Evolutionary conservation across 2,113 vertebrate species (phyloP).

Genomic region (Microtus ochrogaster): DNA sequence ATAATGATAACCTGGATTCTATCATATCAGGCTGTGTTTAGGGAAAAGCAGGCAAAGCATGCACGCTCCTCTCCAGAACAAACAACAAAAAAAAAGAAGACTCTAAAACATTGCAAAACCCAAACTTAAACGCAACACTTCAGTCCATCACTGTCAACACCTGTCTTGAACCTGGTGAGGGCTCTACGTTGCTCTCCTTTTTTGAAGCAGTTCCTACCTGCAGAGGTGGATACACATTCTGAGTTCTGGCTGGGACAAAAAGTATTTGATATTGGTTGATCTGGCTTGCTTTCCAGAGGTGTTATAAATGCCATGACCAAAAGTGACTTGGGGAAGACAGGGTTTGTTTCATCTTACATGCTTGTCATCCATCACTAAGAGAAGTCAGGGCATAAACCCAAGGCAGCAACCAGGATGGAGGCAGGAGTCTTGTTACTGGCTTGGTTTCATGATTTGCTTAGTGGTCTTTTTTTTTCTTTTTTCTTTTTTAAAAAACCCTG

Average conservation of each 20-base stretch:
- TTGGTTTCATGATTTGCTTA: background rate
- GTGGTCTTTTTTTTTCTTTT: background rate
- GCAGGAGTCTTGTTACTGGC: background rate
- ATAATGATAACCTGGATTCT: background rate
- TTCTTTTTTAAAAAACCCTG: background rate
- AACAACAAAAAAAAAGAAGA: background rate
- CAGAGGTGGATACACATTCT: background rate
- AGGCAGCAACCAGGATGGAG: background rate
- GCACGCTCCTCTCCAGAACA: background rate
- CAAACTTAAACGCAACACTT: background rate
- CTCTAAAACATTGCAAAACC: background rate
- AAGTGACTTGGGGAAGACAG: background rate
- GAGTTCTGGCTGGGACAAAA: slow-evolving; percentile 38
- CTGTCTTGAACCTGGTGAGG: background rate
- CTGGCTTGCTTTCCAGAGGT: background rate
- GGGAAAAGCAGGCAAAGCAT: background rate
- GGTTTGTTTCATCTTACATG: background rate
- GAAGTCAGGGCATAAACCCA: background rate
- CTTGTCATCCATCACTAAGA: background rate
- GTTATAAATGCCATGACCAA: background rate
- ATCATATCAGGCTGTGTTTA: background rate
- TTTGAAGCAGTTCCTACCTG: background rate
- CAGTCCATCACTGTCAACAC: fast-evolving
- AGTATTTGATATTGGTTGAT: background rate
- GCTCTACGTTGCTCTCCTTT: background rate